Base-by-base conservation (phyloP, 1,140 invertebrate species). In the Heliconius hermathena region DNA sequence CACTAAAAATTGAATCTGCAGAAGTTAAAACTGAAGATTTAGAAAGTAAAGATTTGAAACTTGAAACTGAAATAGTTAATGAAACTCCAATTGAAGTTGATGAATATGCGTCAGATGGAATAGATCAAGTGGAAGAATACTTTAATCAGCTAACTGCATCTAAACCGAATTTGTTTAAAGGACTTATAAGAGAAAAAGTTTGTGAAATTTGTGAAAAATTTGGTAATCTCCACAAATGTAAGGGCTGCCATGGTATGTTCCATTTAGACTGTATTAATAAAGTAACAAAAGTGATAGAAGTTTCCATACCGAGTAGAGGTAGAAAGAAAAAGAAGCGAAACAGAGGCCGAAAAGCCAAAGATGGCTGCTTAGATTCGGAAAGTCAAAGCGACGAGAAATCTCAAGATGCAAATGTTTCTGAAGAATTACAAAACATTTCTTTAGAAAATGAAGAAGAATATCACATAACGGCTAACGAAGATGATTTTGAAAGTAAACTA, bases 151-250 rank as follows among this genome's bases (percentile, higher is more conserved):
- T 94, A 71, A 87, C 87, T 8, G 80, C 83, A 76, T 91, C 91
- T 18, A 95, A 95, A 41, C 92, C 95, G 8, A 96, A 96, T 88
- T 84, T 96, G 57, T 96, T 96, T 80, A 96, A 95, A 91, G 96
- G 96, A 9, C 89, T 95, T 72, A 90, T 95, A 11, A 94, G 94
- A 57, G 96, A 96, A 77, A 95, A 95, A 85, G 96, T 97, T 16
- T 97, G 97, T 86, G 95, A 97, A 78, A 96, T 97, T 76, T 97
- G 96, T 82, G 96, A 96, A 81, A 95, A 94, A 85, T 89, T 95
- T 8, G 95, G 95, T 0, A 95, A 96, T 73, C 88, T 97, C 18
- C 92, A 96, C 0, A 96, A 96, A 85, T 97, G 97, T 84, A 96
- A 95, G 87, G 96, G 96, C 6, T 96, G 96, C 83, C 87, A 90